These are phyloP conservation scores for Acleris literana DNA, from an alignment of 2,888 invertebrate genomes.

Conservation along the genomic window DNA sequence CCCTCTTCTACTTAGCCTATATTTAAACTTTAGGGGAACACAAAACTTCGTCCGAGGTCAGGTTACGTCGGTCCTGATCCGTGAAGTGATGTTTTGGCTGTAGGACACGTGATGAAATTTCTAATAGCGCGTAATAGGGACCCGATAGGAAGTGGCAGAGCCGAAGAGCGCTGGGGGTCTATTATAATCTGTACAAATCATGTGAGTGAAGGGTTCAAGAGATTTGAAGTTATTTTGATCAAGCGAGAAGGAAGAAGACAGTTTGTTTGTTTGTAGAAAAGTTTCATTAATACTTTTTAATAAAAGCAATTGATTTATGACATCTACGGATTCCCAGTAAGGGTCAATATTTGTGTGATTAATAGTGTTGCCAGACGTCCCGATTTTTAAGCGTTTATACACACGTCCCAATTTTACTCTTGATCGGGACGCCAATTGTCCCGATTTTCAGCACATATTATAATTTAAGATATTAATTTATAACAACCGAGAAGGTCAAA, in stretches of 20 bases:
- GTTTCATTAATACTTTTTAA: too few species aligned
- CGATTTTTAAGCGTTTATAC: too few species aligned
- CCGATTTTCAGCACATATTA: too few species aligned
- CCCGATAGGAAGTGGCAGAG: slow-evolving; percentile 22
- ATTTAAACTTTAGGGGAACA: not conserved
- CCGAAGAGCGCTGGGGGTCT: slow-evolving; percentile 15
- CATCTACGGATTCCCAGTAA: too few species aligned
- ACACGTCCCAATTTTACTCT: too few species aligned
- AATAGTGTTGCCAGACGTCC: too few species aligned
- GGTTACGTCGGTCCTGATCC: not conserved
- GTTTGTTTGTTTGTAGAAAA: not conserved
- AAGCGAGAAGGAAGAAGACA: not conserved
- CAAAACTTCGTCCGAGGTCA: not conserved
- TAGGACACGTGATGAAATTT: slow-evolving; percentile 34
- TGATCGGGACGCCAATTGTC: too few species aligned
- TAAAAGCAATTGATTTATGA: too few species aligned
- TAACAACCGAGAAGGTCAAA: too few species aligned
- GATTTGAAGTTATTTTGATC: not conserved
- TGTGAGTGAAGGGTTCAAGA: not conserved
- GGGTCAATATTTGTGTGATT: too few species aligned
- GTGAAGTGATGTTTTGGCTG: slow-evolving; percentile 26
- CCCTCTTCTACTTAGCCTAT: not conserved
- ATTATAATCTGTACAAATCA: slow-evolving; percentile 28
- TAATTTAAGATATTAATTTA: too few species aligned
- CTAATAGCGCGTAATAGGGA: slow-evolving; percentile 28